Conservation (phyloP, 2,113 vertebrate genomes). For the Macrotus californicus region DNA sequence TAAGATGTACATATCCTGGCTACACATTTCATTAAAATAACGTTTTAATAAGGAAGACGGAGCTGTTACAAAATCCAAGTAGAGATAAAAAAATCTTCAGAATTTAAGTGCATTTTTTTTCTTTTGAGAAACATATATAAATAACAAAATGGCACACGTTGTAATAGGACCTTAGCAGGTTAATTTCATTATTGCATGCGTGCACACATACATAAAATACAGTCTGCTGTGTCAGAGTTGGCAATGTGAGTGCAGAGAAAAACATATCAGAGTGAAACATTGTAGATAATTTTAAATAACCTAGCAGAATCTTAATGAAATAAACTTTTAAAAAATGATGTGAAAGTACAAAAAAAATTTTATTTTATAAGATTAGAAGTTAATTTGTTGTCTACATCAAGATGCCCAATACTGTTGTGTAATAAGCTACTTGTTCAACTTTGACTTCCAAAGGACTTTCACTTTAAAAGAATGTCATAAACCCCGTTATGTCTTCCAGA, state of each 20-base stretch:
- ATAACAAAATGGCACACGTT: neutral
- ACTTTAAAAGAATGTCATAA: neutral
- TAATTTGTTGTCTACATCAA: neutral
- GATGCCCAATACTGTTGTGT: neutral
- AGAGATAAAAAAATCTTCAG: neutral
- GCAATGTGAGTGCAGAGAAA: neutral
- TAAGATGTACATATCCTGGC: neutral
- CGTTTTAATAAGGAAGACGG: constrained; percentile 30
- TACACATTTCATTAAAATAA: constrained; percentile 18
- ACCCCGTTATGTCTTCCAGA: neutral
- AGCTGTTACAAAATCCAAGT: constrained; percentile 27
- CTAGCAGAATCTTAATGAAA: neutral
- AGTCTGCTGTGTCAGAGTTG: neutral
- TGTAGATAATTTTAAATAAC: neutral
- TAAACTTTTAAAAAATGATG: neutral
- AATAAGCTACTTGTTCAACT: neutral
- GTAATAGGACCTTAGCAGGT: neutral
- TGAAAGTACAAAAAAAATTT: neutral
- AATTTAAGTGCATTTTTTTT: constrained; percentile 17
- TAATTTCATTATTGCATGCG: neutral
- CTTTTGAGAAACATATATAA: constrained; percentile 4
- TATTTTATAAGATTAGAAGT: neutral
- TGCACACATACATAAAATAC: neutral
- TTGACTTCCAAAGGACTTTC: constrained; percentile 32
- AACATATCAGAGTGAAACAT: neutral